Conservation (phyloP, 2,797 vertebrate species). For the Onychomys arenicola region DNA sequence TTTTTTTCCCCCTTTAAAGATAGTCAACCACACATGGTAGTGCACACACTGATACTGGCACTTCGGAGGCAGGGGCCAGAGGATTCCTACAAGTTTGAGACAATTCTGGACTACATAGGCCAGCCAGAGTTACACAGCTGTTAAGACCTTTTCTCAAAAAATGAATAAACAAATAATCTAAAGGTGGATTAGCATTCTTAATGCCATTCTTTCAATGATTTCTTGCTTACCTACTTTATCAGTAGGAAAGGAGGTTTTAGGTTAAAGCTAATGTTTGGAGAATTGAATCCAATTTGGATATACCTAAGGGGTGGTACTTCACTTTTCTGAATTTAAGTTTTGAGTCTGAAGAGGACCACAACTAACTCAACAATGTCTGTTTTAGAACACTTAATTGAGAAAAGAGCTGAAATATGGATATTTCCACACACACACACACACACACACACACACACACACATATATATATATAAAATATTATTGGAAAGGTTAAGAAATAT, state of each 20-base stretch:
- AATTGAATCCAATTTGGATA: neutral
- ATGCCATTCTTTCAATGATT: neutral
- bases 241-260: neutral
- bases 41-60: neutral
- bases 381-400: neutral
- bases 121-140: neutral
- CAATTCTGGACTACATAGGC: neutral
- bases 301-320: neutral
- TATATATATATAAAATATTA: neutral
- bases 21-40: neutral
- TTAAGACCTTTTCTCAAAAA: neutral
- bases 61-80: no score
- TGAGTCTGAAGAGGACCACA: neutral
- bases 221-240: neutral
- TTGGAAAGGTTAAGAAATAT: neutral
- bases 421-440: no score
- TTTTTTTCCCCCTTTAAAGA: neutral
- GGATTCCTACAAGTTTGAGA: no score
- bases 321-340: neutral
- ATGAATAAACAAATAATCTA: neutral
- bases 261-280: neutral
- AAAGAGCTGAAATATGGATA: neutral
- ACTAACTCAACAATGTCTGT: no score
- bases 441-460: no score
- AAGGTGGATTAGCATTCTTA: neutral